phyloP scores from a whole-genome alignment of 2,797 vertebrate genomes.

The Hybognathus amarus region DNA sequence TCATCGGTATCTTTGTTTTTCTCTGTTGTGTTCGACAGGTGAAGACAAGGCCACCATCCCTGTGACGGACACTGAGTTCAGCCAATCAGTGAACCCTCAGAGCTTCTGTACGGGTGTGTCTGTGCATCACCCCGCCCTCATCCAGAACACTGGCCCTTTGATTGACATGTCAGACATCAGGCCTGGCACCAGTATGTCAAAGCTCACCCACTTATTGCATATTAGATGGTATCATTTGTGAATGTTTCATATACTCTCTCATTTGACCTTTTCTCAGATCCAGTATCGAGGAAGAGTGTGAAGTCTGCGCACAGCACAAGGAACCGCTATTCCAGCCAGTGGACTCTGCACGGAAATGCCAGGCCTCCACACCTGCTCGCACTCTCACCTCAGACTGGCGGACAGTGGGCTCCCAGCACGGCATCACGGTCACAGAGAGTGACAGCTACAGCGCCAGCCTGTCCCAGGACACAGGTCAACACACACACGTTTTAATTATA shows the following conservation, averaged over 20 bases:
- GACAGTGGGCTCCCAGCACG: conserved; percentile 95
- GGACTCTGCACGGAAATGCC: conserved; percentile 98
- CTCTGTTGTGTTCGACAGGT: conserved; percentile 71
- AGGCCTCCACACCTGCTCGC: conserved; percentile 93
- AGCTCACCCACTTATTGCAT: neutral
- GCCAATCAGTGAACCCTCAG: conserved; percentile 95
- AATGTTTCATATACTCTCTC: neutral
- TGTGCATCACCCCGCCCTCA: conserved; percentile 94
- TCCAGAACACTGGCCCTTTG: conserved; percentile 97
- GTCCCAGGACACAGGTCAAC: conserved; percentile 94
- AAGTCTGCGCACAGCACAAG: conserved; percentile 96
- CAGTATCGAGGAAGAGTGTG: conserved; percentile 94
- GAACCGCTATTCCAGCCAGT: conserved; percentile 97
- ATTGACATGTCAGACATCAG: conserved; percentile 99
- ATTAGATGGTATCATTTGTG: neutral
- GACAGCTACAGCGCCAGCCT: conserved; percentile 99
- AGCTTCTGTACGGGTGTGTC: conserved; percentile 98
- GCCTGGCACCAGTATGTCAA: conserved; percentile 93
- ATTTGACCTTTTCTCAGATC: conserved; percentile 76
- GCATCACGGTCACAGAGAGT: conserved; percentile 97
- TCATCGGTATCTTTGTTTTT: neutral
- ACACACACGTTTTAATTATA: conserved; percentile 3
- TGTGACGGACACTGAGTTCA: conserved; percentile 96
- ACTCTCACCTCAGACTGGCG: conserved; percentile 97
- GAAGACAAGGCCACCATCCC: conserved; percentile 98